Evolutionary conservation across 2,113 vertebrate genomes (phyloP).

Genomic region (Astatoreochromis straeleni): DNA sequence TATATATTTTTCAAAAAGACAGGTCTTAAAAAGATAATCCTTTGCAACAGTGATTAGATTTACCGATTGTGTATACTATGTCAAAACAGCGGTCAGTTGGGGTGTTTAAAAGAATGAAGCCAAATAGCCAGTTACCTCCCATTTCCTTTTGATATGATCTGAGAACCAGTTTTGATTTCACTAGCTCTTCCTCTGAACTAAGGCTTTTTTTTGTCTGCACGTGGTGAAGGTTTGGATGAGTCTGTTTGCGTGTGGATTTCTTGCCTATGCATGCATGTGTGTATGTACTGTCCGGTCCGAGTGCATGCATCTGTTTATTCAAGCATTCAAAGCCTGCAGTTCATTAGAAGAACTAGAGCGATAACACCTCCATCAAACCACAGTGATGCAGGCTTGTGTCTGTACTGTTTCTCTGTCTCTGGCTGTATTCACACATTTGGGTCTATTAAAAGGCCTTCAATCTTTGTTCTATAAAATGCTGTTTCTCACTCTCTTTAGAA

Average conservation of each 20-base stretch:
- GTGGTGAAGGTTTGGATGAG: background rate
- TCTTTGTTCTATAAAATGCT: background rate
- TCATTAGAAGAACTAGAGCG: conserved; percentile 50
- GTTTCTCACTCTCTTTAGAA: background rate
- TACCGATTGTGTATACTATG: background rate
- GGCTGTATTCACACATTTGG: conserved; percentile 15
- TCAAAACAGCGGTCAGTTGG: background rate
- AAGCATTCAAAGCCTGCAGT: conserved; percentile 31
- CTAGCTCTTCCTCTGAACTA: conserved; percentile 5
- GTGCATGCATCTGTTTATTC: conserved; percentile 25
- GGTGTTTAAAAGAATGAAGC: background rate
- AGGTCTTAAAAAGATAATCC: background rate
- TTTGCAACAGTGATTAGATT: background rate
- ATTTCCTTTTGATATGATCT: conserved; percentile 21
- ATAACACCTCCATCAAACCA: conserved; percentile 26
- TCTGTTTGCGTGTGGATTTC: background rate
- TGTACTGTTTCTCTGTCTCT: conserved; percentile 2
- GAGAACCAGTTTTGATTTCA: conserved; percentile 50
- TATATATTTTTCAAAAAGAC: background rate
- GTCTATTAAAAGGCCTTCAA: background rate
- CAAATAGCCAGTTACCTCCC: background rate
- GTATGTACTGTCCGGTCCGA: background rate
- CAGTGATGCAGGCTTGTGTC: conserved; percentile 29
- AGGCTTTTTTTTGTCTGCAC: conserved; percentile 18
- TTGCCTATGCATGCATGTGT: background rate